phyloP scores from a whole-genome alignment of 1,140 invertebrate genomes.

The Lordiphosa stackelbergi region DNA sequence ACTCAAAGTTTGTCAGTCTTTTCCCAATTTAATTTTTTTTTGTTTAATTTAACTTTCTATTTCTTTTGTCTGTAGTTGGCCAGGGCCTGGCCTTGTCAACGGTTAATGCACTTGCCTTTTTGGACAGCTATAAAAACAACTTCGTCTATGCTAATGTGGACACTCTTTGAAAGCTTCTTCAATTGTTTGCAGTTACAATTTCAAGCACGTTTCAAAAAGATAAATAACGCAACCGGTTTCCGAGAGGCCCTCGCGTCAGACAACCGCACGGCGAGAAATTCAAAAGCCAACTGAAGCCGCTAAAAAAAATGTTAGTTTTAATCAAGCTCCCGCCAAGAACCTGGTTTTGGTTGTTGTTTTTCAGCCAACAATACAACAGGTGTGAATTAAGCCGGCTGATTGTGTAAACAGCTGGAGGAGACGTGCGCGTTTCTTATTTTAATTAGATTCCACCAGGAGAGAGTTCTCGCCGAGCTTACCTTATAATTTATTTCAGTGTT shows the following conservation, averaged over 20 bases:
- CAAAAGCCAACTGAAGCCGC: conserved; percentile 54
- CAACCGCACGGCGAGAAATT: conserved; percentile 65
- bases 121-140: conserved; percentile 11
- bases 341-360: conserved; percentile 33
- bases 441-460: not conserved
- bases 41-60: conserved; percentile 53
- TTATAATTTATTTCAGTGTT: not conserved
- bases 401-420: conserved; percentile 12
- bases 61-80: conserved; percentile 45
- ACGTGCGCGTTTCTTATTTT: not conserved
- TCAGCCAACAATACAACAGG: conserved; percentile 27
- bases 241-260: conserved; percentile 29
- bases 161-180: conserved; percentile 48
- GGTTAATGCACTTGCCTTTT: conserved; percentile 31
- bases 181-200: conserved; percentile 26
- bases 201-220: conserved; percentile 36
- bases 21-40: conserved; percentile 5
- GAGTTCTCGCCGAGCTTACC: not conserved
- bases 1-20: conserved; percentile 36
- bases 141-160: conserved; percentile 46
- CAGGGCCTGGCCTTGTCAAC: conserved; percentile 30
- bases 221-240: conserved; percentile 49
- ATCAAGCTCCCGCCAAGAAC: conserved; percentile 57
- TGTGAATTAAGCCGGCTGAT: conserved; percentile 18
- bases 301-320: conserved; percentile 38